Percentiles rank a stretch among this genome's conserved stretches.
Evolutionary conservation across 92 coral and sea anemone genomes (phyloP).

Genomic region (Meandrina meandrites): DNA sequence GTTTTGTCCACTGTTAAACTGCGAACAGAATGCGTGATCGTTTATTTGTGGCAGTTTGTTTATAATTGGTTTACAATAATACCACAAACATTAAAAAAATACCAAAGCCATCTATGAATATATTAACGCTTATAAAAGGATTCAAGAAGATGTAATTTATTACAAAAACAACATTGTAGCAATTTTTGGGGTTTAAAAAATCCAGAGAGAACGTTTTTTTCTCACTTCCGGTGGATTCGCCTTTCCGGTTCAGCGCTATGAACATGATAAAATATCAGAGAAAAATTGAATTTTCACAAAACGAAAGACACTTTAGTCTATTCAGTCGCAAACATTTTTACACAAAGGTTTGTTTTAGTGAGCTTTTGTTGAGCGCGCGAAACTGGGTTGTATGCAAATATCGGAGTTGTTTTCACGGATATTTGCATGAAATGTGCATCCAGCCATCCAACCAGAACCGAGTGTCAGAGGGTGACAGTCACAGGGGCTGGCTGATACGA

Average conservation of each 20-base stretch:
- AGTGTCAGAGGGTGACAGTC: slow-evolving; percentile 68
- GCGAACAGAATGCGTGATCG: too few species aligned
- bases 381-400: slow-evolving; percentile 73
- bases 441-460: slow-evolving; percentile 76
- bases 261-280: not conserved
- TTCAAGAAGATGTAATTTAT: not conserved
- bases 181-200: not conserved
- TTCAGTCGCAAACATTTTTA: not conserved
- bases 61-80: not conserved
- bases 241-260: not conserved
- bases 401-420: slow-evolving; percentile 40
- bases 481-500: slow-evolving; percentile 41
- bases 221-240: not conserved
- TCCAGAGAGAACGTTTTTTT: not conserved
- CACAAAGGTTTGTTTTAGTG: not conserved
- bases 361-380: slow-evolving; percentile 28
- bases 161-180: not conserved
- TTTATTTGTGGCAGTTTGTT: too few species aligned
- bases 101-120: not conserved
- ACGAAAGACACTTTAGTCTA: not conserved
- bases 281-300: not conserved
- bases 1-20: too few species aligned
- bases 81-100: not conserved
- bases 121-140: not conserved
- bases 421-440: slow-evolving; percentile 95